Evolutionary conservation across 2,888 invertebrate species (phyloP).

Genomic region (Tetranychus piercei): DNA sequence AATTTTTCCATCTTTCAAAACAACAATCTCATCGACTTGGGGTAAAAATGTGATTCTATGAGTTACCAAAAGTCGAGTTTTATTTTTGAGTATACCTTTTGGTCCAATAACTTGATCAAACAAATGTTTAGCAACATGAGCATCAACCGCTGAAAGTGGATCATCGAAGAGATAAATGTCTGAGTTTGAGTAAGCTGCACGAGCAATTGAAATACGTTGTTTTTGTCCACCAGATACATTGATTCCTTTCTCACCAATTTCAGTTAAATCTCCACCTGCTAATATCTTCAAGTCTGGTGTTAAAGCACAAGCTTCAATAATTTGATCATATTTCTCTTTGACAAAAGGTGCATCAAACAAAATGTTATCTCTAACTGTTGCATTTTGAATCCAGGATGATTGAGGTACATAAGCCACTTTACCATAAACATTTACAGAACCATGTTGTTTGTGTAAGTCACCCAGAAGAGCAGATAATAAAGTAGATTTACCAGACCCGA

Average conservation of each 20-base stretch:
- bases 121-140: conserved; percentile 92
- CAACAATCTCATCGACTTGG: conserved; percentile 70
- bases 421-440: conserved; percentile 18
- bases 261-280: conserved; percentile 34
- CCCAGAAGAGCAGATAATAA: conserved; percentile 27
- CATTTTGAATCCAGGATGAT: conserved; percentile 18
- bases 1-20: conserved; percentile 65
- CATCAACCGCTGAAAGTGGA: conserved; percentile 50
- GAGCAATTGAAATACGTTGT: conserved; percentile 34
- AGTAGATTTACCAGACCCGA: conserved; percentile 27
- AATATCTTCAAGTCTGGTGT: conserved; percentile 34
- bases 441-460: conserved; percentile 27
- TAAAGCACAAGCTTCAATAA: conserved; percentile 36
- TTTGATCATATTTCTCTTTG: conserved; percentile 30
- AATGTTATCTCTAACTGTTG: conserved; percentile 34
- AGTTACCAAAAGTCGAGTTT: conserved; percentile 77
- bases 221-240: conserved; percentile 34
- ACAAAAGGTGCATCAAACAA: conserved; percentile 33
- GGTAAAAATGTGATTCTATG: conserved; percentile 84
- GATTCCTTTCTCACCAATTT: conserved; percentile 39
- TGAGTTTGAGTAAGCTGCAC: conserved; percentile 58
- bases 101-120: conserved; percentile 82
- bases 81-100: conserved; percentile 36
- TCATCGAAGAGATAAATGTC: conserved; percentile 37
- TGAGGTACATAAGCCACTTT: conserved; percentile 18